Evolutionary conservation across 2,888 invertebrate species (phyloP), one percentile per base, ranked within the genome.

Genomic region (Leptinotarsa rubiginosa): DNA sequence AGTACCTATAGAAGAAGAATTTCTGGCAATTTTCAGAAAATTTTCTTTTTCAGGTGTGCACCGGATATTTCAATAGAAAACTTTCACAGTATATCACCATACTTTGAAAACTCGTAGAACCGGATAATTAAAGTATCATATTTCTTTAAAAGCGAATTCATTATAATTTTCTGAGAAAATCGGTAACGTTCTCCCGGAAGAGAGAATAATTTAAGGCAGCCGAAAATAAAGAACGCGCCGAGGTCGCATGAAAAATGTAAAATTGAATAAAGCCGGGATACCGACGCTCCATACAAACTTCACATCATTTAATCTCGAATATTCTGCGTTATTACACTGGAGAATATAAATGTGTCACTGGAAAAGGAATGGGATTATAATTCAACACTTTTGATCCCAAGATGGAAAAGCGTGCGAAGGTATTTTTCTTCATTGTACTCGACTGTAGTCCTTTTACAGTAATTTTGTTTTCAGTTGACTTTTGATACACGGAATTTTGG

Each of bases 191-290:
- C 56, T 47, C 22, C 41, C 22, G 54, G 69, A 56, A 69, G 22
- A 56, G 47, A 56, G 56, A 41, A 69, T 56, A 69, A 56, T 69
- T 69, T 59, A 69, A 41, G 41, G 20, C 20, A 20, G 56, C 54
- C 47, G 47, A 56, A 16, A 69, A 69, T 56, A 56, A 47, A 69
- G 56, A 41, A 31, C 13, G 20, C 18, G 47, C 16, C 22, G 18
- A 16, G 68, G 54, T 41, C 68, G 31, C 68, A 68, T 68, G 68
- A 68, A 68, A 68, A 68, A 68, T 68, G 68, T 47, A 47, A 68
- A 52, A 68, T 54, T 54, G 4, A 54, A 54, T 22, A 54, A 68
- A 54, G 54, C 54, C 66, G 2, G 41, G 41, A 41, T 41, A 41
- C 49, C 22, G 47, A 49, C 67, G 67, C 67, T 67, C 67, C 25